Base-by-base conservation (phyloP, 2,113 vertebrate genomes). In the Ictidomys tridecemlineatus region DNA sequence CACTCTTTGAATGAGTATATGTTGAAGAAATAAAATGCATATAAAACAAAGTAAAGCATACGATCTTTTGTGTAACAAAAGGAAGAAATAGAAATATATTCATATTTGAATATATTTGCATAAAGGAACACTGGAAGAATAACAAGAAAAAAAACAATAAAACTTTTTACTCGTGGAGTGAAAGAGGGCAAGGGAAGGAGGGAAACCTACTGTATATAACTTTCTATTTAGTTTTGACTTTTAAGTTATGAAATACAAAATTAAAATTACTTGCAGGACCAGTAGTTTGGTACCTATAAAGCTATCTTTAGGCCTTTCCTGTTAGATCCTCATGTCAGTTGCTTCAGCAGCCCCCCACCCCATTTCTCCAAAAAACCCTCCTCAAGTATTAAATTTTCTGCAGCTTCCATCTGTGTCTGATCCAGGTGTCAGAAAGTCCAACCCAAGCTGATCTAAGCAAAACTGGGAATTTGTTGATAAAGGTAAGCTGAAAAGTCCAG, bases 151-250 rank as follows among this genome's bases (percentile, higher is more conserved):
- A 74, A 84, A 77, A 28, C 3, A 80, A 87, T 13, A 48, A 93
- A 83, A 85, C 34, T 65, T 65, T 26, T 91, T 87, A 78, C 13
- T 53, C 48, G 37, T 34, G n/a, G 61, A 85, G 56, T 73, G 12
- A 88, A 91, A 78, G 83, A 83, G 17, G 70, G 39, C 4, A 70
- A 56, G 24, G 20, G n/a, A 85, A 89, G 2, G 18, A 39, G 0
- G 61, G 30, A 14, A 53, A 37, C 17, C 28, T 73, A n/a, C 56
- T 51, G 24, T 88, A 13, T 42, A 22, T 61, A 80, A 4, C 13
- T n/a, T 78, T 76, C 48, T 72, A 78, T 77, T 89, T 58, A 82
- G 85, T 37, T 56, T 86, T 82, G 85, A 94, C 42, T 93, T 94
- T 67, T 53, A 16, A 77, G 67, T 83, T 61, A 77, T 83, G 69